Conservation (phyloP, 2,888 invertebrate species). For the Drosophila prostipennis region DNA sequence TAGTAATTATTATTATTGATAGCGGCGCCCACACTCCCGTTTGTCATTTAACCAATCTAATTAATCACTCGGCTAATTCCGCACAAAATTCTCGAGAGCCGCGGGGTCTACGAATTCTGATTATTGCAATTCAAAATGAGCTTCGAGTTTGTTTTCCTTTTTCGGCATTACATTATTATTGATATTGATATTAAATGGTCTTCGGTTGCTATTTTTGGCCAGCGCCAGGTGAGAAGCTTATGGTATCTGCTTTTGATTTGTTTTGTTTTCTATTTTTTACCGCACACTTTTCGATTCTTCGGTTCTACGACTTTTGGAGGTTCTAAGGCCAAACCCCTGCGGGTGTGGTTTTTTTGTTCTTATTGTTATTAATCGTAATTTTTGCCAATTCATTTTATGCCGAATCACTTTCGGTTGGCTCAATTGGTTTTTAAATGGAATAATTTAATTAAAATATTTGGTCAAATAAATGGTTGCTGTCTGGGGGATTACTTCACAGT, state of each 20-base stretch:
- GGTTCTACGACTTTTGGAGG: slow-evolving; percentile 16
- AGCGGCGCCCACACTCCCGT: slow-evolving; percentile 46
- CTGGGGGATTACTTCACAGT: slow-evolving; percentile 29
- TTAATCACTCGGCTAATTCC: slow-evolving; percentile 64
- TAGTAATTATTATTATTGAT: slow-evolving; percentile 59
- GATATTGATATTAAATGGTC: slow-evolving; percentile 47
- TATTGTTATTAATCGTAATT: slow-evolving; percentile 27
- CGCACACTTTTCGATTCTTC: slow-evolving; percentile 34
- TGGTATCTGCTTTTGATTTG: slow-evolving; percentile 7
- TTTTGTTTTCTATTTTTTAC: slow-evolving; percentile 10
- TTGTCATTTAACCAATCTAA: slow-evolving; percentile 37
- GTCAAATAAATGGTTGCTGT: slow-evolving; percentile 17
- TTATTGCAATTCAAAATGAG: slow-evolving; percentile 71
- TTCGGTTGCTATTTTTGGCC: slow-evolving; percentile 42
- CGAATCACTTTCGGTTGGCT: slow-evolving; percentile 19
- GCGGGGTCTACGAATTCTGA: slow-evolving; percentile 61
- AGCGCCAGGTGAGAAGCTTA: slow-evolving; percentile 31
- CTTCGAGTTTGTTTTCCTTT: slow-evolving; percentile 35
- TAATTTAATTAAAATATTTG: slow-evolving; percentile 42
- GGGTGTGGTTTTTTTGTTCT: slow-evolving; percentile 8
- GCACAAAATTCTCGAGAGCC: slow-evolving; percentile 49
- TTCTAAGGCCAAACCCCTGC: slow-evolving; percentile 48
- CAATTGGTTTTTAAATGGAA: slow-evolving; percentile 42
- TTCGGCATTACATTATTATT: slow-evolving; percentile 48
- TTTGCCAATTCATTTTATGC: slow-evolving; percentile 40